Evolutionary conservation across 2,888 invertebrate species (phyloP), one percentile per base, ranked within the genome.

Genomic region (Diarsia brunnea): DNA sequence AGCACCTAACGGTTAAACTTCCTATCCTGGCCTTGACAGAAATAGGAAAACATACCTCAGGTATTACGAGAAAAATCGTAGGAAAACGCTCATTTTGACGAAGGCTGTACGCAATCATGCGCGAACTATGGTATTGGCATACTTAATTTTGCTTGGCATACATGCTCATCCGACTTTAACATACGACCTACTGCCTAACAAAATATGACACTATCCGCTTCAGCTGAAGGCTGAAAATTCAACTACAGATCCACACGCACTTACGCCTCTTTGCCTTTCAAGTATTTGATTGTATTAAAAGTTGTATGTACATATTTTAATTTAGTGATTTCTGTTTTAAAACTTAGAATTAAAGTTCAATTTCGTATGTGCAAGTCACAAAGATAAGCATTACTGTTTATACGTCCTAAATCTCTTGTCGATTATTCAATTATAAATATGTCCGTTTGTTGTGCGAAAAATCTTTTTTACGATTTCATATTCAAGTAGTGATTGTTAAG

Each of bases 131-230:
- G 94, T 96, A 96, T 96, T 96, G 96, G 96, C 96, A 96, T 93
- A 95, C 94, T 95, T 95, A 95, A 95, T 94, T 94, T 93, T 91
- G 91, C 94, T 93, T 93, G 96, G 95, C 96, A 96, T 86, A 96
- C 94, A 94, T 96, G 94, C 89, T 88, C 95, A 93, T 81, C 91
- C 93, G 91, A 91, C 90, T 93, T 91, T 93, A 90, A 92, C 92
- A 89, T 85, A 79, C 75, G 75, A 69, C 78, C 53, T 16, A 45
- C 69, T 53, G 53, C 58, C 78, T 81, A 79, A 69, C 80, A 65
- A 87, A 78, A 78, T 5, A 53, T 70, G 67, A 79, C 81, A 73
- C 66, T 89, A 87, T 63, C 45, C 5, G 60, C 63, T 69, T 60
- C 0, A 11, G 0, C 4, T n/a, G 3, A 84, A 78, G 81, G 43